Base-by-base conservation (phyloP, 92 coral and sea anemone genomes). In the Bergia sp. region DNA sequence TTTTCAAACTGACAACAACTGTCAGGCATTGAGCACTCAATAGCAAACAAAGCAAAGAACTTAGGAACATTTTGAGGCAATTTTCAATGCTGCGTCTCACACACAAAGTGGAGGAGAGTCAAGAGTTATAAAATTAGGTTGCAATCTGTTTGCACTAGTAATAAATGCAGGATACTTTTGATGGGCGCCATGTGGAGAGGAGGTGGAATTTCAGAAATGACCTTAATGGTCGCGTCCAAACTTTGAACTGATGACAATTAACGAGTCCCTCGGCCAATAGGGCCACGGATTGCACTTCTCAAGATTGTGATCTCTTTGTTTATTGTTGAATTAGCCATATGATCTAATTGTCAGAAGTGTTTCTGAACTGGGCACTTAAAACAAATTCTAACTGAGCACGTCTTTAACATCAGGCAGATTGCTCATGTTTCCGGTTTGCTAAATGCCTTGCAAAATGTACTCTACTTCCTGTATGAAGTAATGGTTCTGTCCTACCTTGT, bases 171-270 rank as follows among this genome's bases (percentile, higher is more conserved):
- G 87, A 71, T 42, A 72, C 87, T 69, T 76, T 71, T 84, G 87
- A 71, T 84, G 13, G 87, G 69, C 67, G 64, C 65, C 87, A 45
- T 71, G 87, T 53, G 77, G 87, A 71, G 87, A 13, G 65, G 79
- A 42, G 85, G 78, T 84, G 87, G 87, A 84, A 84, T 84, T 84
- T 84, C 79, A 84, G 65, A 84, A 45, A 84, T 84, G 87, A 84
- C 43, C 79, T 43, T 72, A 72, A 84, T 84, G 39, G 78, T 44
- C 44, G 87, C 66, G 87, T 71, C 87, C 65, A 29, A 45, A 71
- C 65, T 84, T 69, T 71, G 79, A 84, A 67, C 79, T 44, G 79
- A 41, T 84, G 87, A 84, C 87, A 84, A 84, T 71, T 84, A 84
- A n/a, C 78, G 1, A 16, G 65, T 29, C 18, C 66, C 7, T 47